Base-by-base conservation (phyloP, 2,797 vertebrate genomes). In the Phrynocephalus forsythii region DNA sequence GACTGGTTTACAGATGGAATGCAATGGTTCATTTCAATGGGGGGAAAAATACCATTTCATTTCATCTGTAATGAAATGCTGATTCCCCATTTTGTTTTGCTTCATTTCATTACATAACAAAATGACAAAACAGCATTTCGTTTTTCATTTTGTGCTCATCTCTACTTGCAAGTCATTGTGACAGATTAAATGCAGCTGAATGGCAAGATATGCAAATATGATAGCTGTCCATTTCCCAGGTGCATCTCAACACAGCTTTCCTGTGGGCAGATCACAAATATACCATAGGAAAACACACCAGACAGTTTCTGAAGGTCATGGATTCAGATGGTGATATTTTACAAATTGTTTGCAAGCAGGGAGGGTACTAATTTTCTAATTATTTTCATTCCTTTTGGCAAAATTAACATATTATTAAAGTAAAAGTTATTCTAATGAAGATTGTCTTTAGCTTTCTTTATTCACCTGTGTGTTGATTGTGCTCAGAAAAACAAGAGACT, bases 401-500 rank as follows among this genome's bases (percentile, higher is more conserved):
- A 76, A 26, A 76, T 76, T 48, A 48, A 76, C 38, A 76, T 73
- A 73, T 16, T 48, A 16, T 76, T 76, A 48, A 24, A 76, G 7
- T 76, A 38, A 76, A 24, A 44, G 44, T 76, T 76, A 76, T 76
- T 76, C 30, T 73, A 33, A 73, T 38, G 33, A 73, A 38, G 33
- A 38, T 22, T 76, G 73, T 76, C 9, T 76, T 76, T 76, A 48
- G 44, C 38, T 75, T 44, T 44, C 33, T 33, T 75, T 44, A 6
- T 78, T 28, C 11, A 52, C 28, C 84, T 87, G 73, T 88, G 91
- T 94, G 18, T 67, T 87, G 79, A 87, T 82, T 69, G 69, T 48
- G 76, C 78, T 93, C 87, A 90, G 82, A 86, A 91, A 90, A 91
- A 91, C 79, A 92, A 83, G 90, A 91, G 48, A 38, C 66, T 81